Conservation (phyloP, 2,113 vertebrate genomes). For the Sorex araneus region DNA sequence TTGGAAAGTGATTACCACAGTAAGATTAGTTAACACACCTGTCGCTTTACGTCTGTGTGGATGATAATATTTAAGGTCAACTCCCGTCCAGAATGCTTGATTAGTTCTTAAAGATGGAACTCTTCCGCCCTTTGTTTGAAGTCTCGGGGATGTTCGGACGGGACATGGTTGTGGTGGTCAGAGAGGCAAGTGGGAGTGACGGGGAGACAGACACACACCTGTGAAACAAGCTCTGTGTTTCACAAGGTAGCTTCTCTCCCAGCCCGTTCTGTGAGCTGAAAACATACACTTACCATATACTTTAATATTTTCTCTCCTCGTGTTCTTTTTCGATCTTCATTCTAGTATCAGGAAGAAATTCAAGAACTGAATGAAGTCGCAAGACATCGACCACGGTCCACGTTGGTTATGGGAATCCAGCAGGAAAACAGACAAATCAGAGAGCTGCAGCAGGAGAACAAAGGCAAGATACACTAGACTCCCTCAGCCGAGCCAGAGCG, state of each 20-base stretch:
- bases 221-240: too few relatives aligned
- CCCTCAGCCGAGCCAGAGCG: slow-evolving; percentile 1
- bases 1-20: background rate
- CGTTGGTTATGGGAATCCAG: slow-evolving; percentile 97
- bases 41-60: background rate
- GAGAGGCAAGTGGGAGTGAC: too few relatives aligned
- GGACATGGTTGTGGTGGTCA: too few relatives aligned
- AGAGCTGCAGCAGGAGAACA: slow-evolving; percentile 98
- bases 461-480: slow-evolving; percentile 89
- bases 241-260: background rate
- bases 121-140: too few relatives aligned
- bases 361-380: slow-evolving; percentile 97
- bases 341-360: slow-evolving; percentile 98
- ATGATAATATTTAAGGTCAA: background rate
- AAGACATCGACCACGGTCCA: slow-evolving; percentile 97
- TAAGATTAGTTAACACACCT: slow-evolving; percentile 9
- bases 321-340: slow-evolving; percentile 71
- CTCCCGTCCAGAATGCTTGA: background rate
- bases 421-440: slow-evolving; percentile 99
- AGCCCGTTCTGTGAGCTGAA: background rate
- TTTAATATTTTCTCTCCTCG: slow-evolving; percentile 22
- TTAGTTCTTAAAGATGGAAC: too few relatives aligned
- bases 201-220: too few relatives aligned
- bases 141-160: too few relatives aligned
- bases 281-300: background rate